Evolutionary conservation across 2,113 vertebrate genomes (phyloP).

Genomic region (Camarhynchus parvulus): DNA sequence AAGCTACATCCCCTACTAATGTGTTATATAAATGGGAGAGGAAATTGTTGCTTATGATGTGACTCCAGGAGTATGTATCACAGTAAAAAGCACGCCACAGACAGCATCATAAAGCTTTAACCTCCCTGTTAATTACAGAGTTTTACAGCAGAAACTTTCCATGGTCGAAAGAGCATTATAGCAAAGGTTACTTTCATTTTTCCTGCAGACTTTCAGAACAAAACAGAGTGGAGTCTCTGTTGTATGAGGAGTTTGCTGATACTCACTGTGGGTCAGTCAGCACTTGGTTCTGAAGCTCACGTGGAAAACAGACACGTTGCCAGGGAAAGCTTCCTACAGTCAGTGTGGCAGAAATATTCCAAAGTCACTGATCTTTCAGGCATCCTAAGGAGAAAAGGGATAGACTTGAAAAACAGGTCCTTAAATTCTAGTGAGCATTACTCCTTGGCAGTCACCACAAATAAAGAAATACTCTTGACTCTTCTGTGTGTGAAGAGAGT

Average conservation of each 20-base stretch:
- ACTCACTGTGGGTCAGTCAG: background rate
- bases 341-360: background rate
- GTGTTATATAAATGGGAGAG: background rate
- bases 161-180: background rate
- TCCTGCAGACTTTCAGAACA: background rate
- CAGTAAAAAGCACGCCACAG: background rate
- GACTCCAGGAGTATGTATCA: background rate
- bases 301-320: background rate
- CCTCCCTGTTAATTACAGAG: conserved; percentile 30
- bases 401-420: background rate
- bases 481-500: background rate
- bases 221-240: background rate
- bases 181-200: conserved; percentile 24
- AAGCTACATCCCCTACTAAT: background rate
- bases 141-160: conserved; percentile 9
- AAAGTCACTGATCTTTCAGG: background rate
- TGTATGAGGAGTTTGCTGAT: accelerated
- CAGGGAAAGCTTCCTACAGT: background rate
- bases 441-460: background rate
- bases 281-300: background rate
- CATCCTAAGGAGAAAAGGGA: background rate
- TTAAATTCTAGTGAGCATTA: background rate
- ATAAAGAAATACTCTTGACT: background rate
- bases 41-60: background rate
- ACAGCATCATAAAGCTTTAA: conserved; percentile 38